Conservation (phyloP, 92 coral and sea anemone genomes). For the Porites rus region DNA sequence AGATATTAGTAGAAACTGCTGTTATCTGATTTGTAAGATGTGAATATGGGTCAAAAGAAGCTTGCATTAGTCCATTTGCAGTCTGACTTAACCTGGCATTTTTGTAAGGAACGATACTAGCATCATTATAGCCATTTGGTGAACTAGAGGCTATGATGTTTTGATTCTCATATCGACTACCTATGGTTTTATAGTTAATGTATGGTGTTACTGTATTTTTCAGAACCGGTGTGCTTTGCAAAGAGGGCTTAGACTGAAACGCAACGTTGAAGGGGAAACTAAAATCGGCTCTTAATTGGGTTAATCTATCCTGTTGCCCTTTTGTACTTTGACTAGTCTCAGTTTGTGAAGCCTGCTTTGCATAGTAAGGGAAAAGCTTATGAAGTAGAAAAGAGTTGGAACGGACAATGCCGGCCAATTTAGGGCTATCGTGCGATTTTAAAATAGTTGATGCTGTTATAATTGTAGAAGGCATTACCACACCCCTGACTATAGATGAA, state of each 20-base stretch:
- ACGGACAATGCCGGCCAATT: not conserved
- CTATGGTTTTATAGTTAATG: not conserved
- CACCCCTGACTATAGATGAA: not conserved
- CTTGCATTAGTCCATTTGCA: not conserved
- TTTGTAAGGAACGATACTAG: not conserved
- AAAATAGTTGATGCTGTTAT: not conserved
- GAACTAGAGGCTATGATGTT: not conserved
- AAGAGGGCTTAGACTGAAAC: not conserved
- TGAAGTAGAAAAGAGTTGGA: constrained; percentile 5
- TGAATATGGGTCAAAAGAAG: not conserved
- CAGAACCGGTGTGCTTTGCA: not conserved
- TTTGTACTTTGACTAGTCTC: not conserved
- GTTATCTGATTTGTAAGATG: not conserved
- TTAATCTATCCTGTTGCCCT: not conserved
- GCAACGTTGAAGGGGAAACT: not conserved
- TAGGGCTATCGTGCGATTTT: constrained; percentile 1
- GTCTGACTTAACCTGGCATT: not conserved
- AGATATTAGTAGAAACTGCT: not conserved
- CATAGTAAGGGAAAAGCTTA: constrained; percentile 8
- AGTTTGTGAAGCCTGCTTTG: not conserved
- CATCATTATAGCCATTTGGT: not conserved
- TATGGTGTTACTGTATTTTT: not conserved
- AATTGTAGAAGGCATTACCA: not conserved
- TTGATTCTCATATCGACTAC: not conserved
- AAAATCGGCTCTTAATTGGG: too few species aligned